These are phyloP conservation scores for Anguilla pacifica DNA, from an alignment of 2,797 vertebrate genomes.

Conservation along the genomic window DNA sequence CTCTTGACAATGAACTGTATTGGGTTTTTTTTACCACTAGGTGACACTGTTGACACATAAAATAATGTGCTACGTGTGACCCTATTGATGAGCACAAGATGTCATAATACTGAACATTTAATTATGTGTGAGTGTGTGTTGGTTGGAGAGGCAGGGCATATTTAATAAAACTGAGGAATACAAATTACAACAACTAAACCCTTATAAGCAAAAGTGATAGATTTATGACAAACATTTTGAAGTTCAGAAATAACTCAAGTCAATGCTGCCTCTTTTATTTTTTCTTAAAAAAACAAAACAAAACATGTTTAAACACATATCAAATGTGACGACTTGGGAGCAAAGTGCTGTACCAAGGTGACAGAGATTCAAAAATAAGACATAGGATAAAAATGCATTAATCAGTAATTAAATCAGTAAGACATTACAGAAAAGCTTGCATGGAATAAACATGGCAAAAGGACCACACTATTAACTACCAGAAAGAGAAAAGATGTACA, in stretches of 20 bases:
- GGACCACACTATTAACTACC: slow-evolving; percentile 94
- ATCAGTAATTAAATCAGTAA: slow-evolving; percentile 80
- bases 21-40: neutral
- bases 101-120: neutral
- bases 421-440: slow-evolving; percentile 92
- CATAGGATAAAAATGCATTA: slow-evolving; percentile 62
- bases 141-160: neutral
- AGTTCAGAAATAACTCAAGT: slow-evolving; percentile 55
- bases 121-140: neutral
- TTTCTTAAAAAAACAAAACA: slow-evolving; percentile 69
- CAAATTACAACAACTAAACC: neutral
- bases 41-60: neutral
- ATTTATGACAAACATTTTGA: neutral
- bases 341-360: slow-evolving; percentile 78
- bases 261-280: slow-evolving; percentile 78
- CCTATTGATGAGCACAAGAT: neutral
- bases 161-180: neutral
- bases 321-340: slow-evolving; percentile 77
- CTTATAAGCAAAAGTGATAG: neutral
- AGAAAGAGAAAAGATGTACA: slow-evolving; percentile 87
- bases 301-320: slow-evolving; percentile 74
- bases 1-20: neutral
- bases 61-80: neutral
- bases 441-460: slow-evolving; percentile 95
- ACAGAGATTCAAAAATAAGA: slow-evolving; percentile 75